Percentiles rank a stretch among this genome's conserved stretches.
Conservation (phyloP, 2,113 vertebrate genomes). For the Chrysemys picta region DNA sequence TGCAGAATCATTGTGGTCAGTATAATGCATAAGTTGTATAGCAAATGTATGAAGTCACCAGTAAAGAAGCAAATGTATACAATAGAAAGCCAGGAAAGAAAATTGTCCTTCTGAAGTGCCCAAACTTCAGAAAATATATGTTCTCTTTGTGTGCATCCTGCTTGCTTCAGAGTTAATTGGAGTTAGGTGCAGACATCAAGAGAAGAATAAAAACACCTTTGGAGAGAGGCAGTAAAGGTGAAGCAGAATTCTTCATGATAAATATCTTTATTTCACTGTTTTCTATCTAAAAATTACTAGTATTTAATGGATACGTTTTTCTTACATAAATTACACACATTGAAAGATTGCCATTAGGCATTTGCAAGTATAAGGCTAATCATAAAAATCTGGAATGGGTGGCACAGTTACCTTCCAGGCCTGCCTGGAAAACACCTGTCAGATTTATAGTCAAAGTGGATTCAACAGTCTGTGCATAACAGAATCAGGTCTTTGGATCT, state of each 20-base stretch:
- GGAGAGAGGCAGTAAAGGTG: constrained; percentile 16
- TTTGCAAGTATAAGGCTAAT: not conserved
- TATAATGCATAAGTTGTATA: not conserved
- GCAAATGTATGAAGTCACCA: not conserved
- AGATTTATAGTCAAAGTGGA: not conserved
- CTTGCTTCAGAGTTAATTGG: not conserved
- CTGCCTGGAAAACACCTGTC: not conserved
- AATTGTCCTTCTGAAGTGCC: not conserved
- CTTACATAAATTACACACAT: not conserved
- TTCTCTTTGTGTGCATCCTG: not conserved
- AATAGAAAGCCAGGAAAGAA: not conserved
- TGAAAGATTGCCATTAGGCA: not conserved
- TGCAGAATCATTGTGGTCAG: not conserved
- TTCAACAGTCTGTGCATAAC: not conserved
- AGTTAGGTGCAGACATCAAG: not conserved
- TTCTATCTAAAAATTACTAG: constrained; percentile 10
- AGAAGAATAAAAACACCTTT: not conserved
- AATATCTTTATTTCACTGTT: constrained; percentile 11
- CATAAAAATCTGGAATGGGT: not conserved
- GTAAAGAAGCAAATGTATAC: constrained; percentile 8
- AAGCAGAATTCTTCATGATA: not conserved
- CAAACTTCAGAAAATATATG: not conserved
- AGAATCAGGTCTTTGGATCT: not conserved
- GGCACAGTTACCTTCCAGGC: not conserved
- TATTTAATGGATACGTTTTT: constrained; percentile 9